A percentile compares a stretch with the other conserved stretches of the same genome.
phyloP scores from a whole-genome alignment of 2,797 vertebrate genomes.

The Takifugu ocellatus region DNA sequence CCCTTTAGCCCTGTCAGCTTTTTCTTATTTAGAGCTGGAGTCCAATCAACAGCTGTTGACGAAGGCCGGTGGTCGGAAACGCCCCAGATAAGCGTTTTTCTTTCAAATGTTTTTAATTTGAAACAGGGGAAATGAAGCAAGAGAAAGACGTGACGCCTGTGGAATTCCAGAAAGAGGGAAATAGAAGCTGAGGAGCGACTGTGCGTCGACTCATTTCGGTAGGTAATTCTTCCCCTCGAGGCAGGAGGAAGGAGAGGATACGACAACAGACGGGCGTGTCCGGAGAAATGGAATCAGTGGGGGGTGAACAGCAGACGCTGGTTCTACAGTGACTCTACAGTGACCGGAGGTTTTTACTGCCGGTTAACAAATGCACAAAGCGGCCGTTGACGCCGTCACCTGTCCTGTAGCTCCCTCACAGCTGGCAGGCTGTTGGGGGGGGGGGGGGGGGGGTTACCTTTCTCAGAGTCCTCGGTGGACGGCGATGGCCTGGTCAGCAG shows the following conservation, averaged over 20 bases:
- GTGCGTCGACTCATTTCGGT: conserved; percentile 8
- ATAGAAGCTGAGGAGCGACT: conserved; percentile 14
- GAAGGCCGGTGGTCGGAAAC: conserved; percentile 17
- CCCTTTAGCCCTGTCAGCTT: conserved; percentile 17
- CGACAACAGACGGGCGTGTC: conserved; percentile 20
- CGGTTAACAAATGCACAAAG: conserved; percentile 34
- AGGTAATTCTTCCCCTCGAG: conserved; percentile 23
- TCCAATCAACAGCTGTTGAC: conserved; percentile 1
- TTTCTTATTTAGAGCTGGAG: conserved; percentile 9
- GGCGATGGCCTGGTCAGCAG: conserved; percentile 79
- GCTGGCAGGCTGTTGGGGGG: background rate
- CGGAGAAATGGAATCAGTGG: conserved; percentile 27
- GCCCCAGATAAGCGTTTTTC: conserved; percentile 3
- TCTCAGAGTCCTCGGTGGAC: conserved; percentile 79
- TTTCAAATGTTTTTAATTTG: conserved; percentile 1
- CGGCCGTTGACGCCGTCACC: conserved; percentile 27
- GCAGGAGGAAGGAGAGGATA: conserved; percentile 27
- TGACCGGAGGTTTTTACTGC: conserved; percentile 12
- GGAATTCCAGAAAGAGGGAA: conserved; percentile 11
- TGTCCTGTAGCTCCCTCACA: conserved; percentile 17
- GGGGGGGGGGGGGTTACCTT: conserved; percentile 73
- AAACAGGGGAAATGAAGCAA: conserved; percentile 13
- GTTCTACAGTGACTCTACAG: conserved; percentile 37
- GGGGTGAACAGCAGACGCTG: conserved; percentile 26
- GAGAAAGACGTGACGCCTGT: conserved; percentile 10